Evolutionary conservation across 1,140 invertebrate genomes (phyloP).

Genomic region (Chionoecetes opilio): DNA sequence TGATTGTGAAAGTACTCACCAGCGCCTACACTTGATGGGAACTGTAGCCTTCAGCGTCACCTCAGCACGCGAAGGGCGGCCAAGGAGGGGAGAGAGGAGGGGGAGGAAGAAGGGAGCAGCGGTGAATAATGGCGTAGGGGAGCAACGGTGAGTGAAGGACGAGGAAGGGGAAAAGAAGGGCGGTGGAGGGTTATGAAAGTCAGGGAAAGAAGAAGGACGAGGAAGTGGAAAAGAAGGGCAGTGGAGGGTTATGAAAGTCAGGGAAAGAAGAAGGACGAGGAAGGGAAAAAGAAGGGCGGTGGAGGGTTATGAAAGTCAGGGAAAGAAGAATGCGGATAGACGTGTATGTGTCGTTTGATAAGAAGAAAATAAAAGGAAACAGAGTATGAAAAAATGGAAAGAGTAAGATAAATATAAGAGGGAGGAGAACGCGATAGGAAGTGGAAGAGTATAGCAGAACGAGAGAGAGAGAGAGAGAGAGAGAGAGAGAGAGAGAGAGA

Average conservation of each 20-base stretch:
- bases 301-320: too few species aligned
- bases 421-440: neutral
- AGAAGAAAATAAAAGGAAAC: neutral
- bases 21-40: neutral
- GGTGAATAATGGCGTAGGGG: neutral
- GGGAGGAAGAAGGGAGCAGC: neutral
- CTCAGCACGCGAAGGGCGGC: neutral
- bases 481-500: too few species aligned
- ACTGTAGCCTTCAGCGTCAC: neutral
- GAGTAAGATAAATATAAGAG: neutral
- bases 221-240: too few species aligned
- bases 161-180: neutral
- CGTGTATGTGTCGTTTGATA: too few species aligned
- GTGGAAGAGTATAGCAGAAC: too few species aligned
- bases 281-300: too few species aligned
- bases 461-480: neutral
- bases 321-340: too few species aligned
- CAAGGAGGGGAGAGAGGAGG: neutral
- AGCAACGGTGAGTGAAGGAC: constrained; percentile 7
- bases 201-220: neutral
- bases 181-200: too few species aligned
- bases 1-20: too few species aligned
- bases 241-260: too few species aligned
- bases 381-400: neutral
- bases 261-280: too few species aligned